These are phyloP conservation scores for Stramonita haemastoma DNA, from an alignment of 2,888 invertebrate genomes.

Conservation along the genomic window DNA sequence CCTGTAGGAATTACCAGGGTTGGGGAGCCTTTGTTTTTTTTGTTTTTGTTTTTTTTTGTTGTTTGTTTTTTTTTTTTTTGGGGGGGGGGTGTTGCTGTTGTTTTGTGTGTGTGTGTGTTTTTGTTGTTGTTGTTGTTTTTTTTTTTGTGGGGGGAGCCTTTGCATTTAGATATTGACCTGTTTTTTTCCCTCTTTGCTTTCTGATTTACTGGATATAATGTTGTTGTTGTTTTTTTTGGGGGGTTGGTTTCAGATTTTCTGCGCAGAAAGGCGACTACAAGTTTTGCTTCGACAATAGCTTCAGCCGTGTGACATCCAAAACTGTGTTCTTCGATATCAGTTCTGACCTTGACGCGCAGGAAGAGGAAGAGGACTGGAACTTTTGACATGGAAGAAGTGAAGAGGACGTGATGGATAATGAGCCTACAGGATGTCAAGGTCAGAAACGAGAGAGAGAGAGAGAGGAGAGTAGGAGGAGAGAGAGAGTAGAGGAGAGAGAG, in stretches of 20 bases:
- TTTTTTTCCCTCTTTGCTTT: no score
- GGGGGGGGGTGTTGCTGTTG: neutral
- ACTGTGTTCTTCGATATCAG: conserved; percentile 75
- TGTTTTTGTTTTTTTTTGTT: no score
- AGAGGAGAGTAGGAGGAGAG: no score
- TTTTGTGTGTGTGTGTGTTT: neutral
- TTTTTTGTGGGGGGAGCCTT: neutral
- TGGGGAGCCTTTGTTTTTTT: no score
- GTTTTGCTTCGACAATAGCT: conserved; percentile 92
- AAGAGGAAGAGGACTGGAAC: conserved; percentile 49
- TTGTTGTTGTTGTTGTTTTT: neutral
- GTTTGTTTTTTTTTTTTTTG: no score
- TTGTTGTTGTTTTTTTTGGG: neutral
- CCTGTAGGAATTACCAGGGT: no score
- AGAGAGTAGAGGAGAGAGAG: no score
- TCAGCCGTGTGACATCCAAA: conserved; percentile 89
- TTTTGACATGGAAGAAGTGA: conserved; percentile 75
- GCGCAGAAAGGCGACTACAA: conserved; percentile 86
- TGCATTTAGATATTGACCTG: neutral
- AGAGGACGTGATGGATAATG: conserved; percentile 80
- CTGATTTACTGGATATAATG: neutral
- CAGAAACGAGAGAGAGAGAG: conserved; percentile 38
- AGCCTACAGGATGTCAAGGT: conserved; percentile 74
- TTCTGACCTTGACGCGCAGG: conserved; percentile 54
- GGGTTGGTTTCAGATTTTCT: conserved; percentile 78